Evolutionary conservation across 2,797 vertebrate species (phyloP).

Genomic region (Sebastes ruberrimus): DNA sequence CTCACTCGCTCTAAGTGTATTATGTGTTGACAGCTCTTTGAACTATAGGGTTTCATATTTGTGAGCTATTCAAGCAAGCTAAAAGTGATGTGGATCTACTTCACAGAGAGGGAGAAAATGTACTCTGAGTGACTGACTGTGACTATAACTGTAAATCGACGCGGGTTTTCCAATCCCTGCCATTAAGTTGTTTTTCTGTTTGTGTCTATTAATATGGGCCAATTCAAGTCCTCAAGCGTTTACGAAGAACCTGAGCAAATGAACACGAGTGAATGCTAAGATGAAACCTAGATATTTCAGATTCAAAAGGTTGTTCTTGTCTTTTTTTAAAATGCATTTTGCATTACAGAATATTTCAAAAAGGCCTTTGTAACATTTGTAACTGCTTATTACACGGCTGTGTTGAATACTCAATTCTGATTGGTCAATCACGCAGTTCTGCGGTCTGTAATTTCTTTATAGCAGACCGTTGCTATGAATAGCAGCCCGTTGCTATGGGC

Average conservation of each 20-base stretch:
- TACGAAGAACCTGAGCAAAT: background rate
- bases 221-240: background rate
- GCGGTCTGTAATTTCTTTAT: too few relatives aligned
- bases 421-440: too few relatives aligned
- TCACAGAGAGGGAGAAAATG: conserved; percentile 10
- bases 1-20: conserved; percentile 26
- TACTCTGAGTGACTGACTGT: background rate
- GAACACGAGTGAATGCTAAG: background rate
- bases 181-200: conserved; percentile 7
- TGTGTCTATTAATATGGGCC: background rate
- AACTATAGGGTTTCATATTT: conserved; percentile 53
- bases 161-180: conserved; percentile 2
- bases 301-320: background rate
- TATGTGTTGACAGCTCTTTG: conserved; percentile 65
- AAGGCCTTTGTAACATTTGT: background rate
- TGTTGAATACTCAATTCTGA: too few relatives aligned
- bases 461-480: too few relatives aligned
- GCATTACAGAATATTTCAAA: background rate
- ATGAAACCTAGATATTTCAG: background rate
- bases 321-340: background rate
- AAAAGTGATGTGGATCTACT: conserved; percentile 42
- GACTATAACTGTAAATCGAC: conserved; percentile 27
- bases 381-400: too few relatives aligned
- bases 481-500: too few relatives aligned
- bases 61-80: conserved; percentile 47